Evolutionary conservation across 2,797 vertebrate species (phyloP), one percentile per base, ranked within the genome.

Genomic region (Enteromius paludinosus): DNA sequence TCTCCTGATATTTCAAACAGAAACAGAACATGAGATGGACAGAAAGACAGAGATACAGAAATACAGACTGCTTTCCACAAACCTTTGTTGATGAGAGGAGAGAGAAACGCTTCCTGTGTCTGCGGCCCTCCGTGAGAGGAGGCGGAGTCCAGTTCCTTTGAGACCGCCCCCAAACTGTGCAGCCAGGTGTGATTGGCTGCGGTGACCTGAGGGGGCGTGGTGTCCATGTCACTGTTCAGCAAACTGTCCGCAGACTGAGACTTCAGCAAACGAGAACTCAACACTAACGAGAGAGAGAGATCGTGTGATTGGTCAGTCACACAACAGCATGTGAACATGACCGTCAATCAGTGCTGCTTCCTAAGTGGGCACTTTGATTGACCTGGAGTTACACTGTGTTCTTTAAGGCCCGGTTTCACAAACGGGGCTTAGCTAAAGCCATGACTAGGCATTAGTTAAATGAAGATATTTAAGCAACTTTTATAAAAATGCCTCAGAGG

Each of bases 61-160:
- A 47, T 11, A 65, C 15, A 78, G 23, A 23, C 43, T 1, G 18
- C 4, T 25, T 12, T 1, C 23, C 84, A 88, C 82, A 98, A 11
- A 56, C 98, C 97, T 97, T 98, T 99, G 92, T 94, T 97, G 77
- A 96, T 94, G 88, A 99, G 94, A 85, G 98, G 97, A 38, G 97
- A 99, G 68, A 99, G 94, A 86, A 98, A 97, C 7, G 98, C 98
- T 9, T 99, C 97, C 69, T 98, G 97, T n/a, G 96, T 96, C 83
- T 97, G 97, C 3, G 96, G 97, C 4, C 95, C 95, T 78, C 96
- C 94, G 73, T 95, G 95, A 30, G 94, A 94, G 54, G 97, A 97
- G 82, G 93, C 92, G 0, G 93, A 93, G 89, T 99, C 97, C 83
- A 93, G 93, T 77, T 99, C 97, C 86, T 96, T 96, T 86, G 93